Evolutionary conservation across 2,797 vertebrate genomes (phyloP).

Genomic region (Epinephelus awoara): DNA sequence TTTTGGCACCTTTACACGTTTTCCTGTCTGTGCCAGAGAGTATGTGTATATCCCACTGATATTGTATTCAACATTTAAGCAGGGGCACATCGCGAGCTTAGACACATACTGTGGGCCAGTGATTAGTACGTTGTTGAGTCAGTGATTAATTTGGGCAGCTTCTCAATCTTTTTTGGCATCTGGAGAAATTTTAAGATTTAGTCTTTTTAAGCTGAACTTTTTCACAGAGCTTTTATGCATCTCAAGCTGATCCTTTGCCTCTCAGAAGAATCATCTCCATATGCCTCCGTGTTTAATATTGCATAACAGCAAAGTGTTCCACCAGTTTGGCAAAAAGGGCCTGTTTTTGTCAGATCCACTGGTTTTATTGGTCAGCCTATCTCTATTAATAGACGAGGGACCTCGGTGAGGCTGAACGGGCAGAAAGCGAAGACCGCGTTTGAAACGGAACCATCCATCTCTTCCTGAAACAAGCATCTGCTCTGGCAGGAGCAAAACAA

Average conservation of each 20-base stretch:
- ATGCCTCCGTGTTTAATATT: constrained; percentile 8
- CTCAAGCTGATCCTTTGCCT: constrained; percentile 4
- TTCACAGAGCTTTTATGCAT: constrained; percentile 1
- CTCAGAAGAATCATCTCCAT: neutral
- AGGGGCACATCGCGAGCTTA: constrained; percentile 34
- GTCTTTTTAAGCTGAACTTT: constrained; percentile 23
- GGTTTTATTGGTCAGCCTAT: constrained; percentile 33
- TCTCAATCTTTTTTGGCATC: constrained; percentile 23
- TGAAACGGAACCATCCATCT: constrained; percentile 45
- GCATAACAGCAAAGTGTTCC: constrained; percentile 6
- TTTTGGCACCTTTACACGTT: constrained; percentile 57
- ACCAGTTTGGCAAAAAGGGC: neutral
- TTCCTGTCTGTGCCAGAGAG: constrained; percentile 29
- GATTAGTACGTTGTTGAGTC: constrained; percentile 65
- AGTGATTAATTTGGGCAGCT: constrained; percentile 48
- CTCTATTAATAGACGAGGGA: constrained; percentile 48
- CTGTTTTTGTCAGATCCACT: constrained; percentile 10
- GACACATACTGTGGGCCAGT: constrained; percentile 44
- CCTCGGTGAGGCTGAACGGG: constrained; percentile 27
- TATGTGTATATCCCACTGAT: constrained; percentile 44
- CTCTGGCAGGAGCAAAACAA: constrained; percentile 51
- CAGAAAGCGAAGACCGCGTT: constrained; percentile 36
- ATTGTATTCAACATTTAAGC: constrained; percentile 62
- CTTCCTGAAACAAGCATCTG: constrained; percentile 50
- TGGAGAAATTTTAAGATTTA: constrained; percentile 21